A percentile compares a stretch with the other conserved stretches of the same genome.
phyloP scores from a whole-genome alignment of 2,113 vertebrate genomes.

The Parus major region DNA sequence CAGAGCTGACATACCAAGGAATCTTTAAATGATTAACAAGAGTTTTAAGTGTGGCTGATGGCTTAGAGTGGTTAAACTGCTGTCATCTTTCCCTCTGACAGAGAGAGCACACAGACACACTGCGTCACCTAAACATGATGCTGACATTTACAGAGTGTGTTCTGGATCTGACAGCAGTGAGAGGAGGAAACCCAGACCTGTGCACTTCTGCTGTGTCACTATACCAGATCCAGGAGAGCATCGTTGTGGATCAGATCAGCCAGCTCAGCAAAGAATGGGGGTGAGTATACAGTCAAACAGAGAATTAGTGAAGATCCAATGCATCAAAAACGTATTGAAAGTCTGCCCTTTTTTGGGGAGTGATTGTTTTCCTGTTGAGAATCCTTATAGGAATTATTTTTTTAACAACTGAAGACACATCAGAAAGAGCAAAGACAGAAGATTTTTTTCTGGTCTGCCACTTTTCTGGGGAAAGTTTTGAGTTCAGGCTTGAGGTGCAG shows the following conservation, averaged over 20 bases:
- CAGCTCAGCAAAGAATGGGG: conserved; percentile 98
- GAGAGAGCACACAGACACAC: conserved; percentile 94
- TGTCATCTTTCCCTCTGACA: conserved; percentile 53
- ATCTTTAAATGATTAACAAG: background rate
- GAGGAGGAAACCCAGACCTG: conserved; percentile 83
- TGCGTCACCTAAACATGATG: conserved; percentile 92
- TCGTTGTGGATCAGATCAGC: conserved; percentile 96
- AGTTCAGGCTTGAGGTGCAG: background rate
- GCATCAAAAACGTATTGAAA: background rate
- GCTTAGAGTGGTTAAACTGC: background rate
- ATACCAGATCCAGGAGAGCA: conserved; percentile 93
- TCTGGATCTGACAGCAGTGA: conserved; percentile 88
- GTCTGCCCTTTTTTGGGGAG: background rate
- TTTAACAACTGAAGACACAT: background rate
- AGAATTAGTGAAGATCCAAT: background rate
- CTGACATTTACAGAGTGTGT: conserved; percentile 93
- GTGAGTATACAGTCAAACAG: conserved; percentile 63
- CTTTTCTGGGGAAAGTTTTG: background rate
- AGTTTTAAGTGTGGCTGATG: background rate
- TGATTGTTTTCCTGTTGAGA: background rate
- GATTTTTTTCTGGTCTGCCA: background rate
- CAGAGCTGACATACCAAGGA: background rate
- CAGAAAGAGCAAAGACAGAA: background rate
- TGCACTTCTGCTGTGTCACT: conserved; percentile 84
- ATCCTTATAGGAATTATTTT: background rate